Conservation (phyloP, 1,140 invertebrate species). For the Idris sp. region DNA sequence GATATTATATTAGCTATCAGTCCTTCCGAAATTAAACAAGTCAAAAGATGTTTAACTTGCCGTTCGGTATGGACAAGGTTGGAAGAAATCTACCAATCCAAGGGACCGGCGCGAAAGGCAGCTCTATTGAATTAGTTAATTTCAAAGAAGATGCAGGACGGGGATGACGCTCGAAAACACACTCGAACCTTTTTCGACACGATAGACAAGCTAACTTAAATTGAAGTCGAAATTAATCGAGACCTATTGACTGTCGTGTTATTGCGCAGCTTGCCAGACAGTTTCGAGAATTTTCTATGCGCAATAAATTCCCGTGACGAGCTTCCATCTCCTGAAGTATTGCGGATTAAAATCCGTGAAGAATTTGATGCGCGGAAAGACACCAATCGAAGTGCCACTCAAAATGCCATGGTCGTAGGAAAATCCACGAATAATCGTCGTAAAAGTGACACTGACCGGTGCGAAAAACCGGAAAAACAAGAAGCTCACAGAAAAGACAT, state of each 20-base stretch:
- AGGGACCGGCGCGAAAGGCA: neutral
- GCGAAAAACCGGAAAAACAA: neutral
- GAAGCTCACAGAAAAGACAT: neutral
- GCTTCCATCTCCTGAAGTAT: neutral
- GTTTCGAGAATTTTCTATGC: conserved; percentile 1
- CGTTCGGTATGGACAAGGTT: too few relatives aligned
- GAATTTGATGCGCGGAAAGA: neutral
- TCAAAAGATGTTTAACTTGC: too few relatives aligned
- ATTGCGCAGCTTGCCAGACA: neutral
- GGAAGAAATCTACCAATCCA: neutral
- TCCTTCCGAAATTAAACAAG: too few relatives aligned
- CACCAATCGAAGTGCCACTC: neutral
- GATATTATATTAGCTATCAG: too few relatives aligned
- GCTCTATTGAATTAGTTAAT: neutral
- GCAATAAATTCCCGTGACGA: neutral
- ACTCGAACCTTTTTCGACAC: neutral
- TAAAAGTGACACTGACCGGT: neutral
- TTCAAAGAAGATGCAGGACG: neutral
- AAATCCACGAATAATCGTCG: neutral
- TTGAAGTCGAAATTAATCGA: neutral
- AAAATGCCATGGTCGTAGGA: conserved; percentile 1
- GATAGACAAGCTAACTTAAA: neutral
- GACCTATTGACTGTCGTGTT: neutral
- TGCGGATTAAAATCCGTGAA: conserved; percentile 1
- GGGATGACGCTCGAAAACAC: neutral